Base-by-base conservation (phyloP, 2,888 invertebrate genomes). In the Microchrysa polita region DNA sequence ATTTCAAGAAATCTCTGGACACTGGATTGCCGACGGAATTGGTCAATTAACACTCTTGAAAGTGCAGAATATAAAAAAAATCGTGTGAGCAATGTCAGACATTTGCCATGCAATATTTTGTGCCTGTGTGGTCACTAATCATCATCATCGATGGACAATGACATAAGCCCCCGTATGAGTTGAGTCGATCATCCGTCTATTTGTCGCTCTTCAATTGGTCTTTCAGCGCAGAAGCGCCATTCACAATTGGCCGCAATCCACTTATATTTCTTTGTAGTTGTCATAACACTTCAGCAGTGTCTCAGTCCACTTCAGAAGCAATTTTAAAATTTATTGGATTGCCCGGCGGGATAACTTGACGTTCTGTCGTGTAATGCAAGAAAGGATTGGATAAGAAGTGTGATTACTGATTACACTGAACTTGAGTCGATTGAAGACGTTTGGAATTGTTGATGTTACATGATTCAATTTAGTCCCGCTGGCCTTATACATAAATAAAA, bases 221-320 rank as follows among this genome's bases (percentile, higher is more conserved):
- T 59, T 23, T n/a, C n/a, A n/a, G n/a, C n/a, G n/a, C 27, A 22
- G 59, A 67, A 67, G 67, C 67, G 67, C 67, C 67, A 67, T 61
- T n/a, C 61, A 34, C 40, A 61, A 40, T 61, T 40, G 10, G 53
- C 53, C 52, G 52, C 52, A 23, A 67, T 67, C 53, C 27, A 67
- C 52, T 67, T 67, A 67, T 27, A 67, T 53, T 9, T 27, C 18
- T n/a, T n/a, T n/a, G 14, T 52, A 16, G 67, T 53, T 67, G 67
- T 67, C 67, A 67, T 67, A 67, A 67, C 67, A 67, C 67, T 67
- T 67, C 27, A 20, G n/a, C 20, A 67, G 18, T 40, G 18, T 18
- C 40, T 27, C 59, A 61, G 16, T 40, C 18, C 34, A 52, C 67
- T 67, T 48, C 65, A 65, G 65, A 65, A 48, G 44, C 48, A n/a